Evolutionary conservation across 2,797 vertebrate genomes (phyloP).

Genomic region (Cossypha niveicapilla): DNA sequence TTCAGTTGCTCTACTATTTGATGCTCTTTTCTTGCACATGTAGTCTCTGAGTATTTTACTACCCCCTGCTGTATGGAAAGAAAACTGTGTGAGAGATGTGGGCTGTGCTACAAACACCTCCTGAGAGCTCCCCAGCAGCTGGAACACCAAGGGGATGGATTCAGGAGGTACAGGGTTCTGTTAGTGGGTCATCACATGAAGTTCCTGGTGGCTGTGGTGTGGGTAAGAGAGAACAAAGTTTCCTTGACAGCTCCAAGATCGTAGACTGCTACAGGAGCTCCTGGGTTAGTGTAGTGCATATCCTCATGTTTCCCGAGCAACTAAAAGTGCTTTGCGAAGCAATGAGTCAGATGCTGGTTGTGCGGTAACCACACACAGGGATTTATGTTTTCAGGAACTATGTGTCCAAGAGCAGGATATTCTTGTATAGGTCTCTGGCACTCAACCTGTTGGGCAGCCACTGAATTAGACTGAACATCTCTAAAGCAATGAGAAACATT

Average conservation of each 20-base stretch:
- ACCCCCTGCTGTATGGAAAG: constrained; percentile 49
- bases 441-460: background rate
- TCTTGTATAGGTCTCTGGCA: constrained; percentile 31
- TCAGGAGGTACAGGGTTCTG: background rate
- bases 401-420: constrained; percentile 22
- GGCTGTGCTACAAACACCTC: background rate
- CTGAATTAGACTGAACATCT: background rate
- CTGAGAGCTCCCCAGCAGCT: background rate
- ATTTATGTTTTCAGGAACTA: constrained; percentile 39
- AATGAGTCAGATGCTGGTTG: constrained; percentile 49
- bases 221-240: background rate
- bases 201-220: background rate
- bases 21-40: background rate
- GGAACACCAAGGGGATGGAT: background rate
- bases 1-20: background rate
- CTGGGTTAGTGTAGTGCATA: background rate
- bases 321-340: constrained; percentile 54
- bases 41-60: constrained; percentile 56
- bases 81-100: background rate
- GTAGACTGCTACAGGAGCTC: background rate
- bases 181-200: background rate
- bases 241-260: background rate
- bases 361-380: constrained; percentile 44
- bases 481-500: background rate
- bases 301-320: constrained; percentile 45